A percentile compares a stretch with the other conserved stretches of the same genome.
Conservation (phyloP, 2,888 invertebrate species). For the Andrena marginata region DNA sequence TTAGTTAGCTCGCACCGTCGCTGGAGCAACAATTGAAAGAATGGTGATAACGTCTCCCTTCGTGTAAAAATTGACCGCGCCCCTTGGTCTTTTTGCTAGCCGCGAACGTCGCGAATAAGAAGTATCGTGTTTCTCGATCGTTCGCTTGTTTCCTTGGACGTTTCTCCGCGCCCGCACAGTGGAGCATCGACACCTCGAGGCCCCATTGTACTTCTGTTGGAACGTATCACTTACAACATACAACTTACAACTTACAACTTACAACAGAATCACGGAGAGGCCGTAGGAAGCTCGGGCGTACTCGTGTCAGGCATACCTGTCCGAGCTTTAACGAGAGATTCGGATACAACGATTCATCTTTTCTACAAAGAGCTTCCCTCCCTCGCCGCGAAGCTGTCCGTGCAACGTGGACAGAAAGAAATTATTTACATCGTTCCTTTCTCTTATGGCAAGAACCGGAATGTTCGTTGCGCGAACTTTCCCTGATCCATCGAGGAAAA, state of each 20-base stretch:
- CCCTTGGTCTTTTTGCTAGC: constrained; percentile 32
- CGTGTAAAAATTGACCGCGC: constrained; percentile 25
- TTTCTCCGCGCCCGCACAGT: background rate
- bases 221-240: background rate
- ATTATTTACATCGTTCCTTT: constrained; percentile 74
- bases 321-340: background rate
- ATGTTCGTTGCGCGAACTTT: constrained; percentile 64
- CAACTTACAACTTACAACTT: background rate
- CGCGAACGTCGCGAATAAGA: constrained; percentile 33
- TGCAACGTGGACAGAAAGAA: constrained; percentile 49
- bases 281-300: background rate
- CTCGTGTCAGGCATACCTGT: background rate
- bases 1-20: constrained; percentile 63
- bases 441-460: constrained; percentile 69
- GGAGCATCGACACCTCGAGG: too few species aligned
- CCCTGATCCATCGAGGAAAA: constrained; percentile 45
- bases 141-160: background rate
- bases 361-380: constrained; percentile 17
- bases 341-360: background rate
- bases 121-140: background rate
- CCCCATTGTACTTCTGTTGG: too few species aligned
- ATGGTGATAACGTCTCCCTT: constrained; percentile 9
- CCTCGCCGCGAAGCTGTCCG: constrained; percentile 36
- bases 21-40: constrained; percentile 67
- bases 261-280: background rate